Conservation (phyloP, 1,140 invertebrate species). For the Ips typographus region DNA sequence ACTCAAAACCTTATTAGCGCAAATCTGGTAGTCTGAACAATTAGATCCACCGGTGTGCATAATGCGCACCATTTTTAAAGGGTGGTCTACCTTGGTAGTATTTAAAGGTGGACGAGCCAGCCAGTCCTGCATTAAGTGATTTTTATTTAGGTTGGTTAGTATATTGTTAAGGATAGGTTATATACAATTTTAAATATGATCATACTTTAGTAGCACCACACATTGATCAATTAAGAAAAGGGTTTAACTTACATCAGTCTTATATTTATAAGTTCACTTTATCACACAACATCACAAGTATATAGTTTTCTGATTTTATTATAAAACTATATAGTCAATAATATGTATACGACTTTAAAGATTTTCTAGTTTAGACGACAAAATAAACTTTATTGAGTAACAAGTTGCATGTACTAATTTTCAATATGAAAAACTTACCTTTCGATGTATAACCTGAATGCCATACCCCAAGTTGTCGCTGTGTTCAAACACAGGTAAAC, state of each 20-base stretch:
- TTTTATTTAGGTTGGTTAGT: neutral
- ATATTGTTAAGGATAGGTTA: neutral
- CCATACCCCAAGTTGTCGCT: constrained; percentile 25
- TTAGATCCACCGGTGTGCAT: constrained; percentile 52
- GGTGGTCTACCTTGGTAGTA: constrained; percentile 4
- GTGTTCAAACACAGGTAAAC: constrained; percentile 3
- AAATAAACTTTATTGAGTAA: neutral
- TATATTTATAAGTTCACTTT: too few relatives aligned
- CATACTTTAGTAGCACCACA: too few relatives aligned
- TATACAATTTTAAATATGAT: neutral
- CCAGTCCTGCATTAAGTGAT: constrained; percentile 20
- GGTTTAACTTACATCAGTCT: too few relatives aligned
- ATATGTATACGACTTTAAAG: too few relatives aligned
- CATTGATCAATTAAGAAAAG: too few relatives aligned
- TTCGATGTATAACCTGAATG: constrained; percentile 26
- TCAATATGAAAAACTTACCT: constrained; percentile 13
- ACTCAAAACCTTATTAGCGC: constrained; percentile 50
- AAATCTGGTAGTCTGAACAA: constrained; percentile 46
- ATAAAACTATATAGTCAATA: too few relatives aligned
- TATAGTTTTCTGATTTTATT: too few relatives aligned
- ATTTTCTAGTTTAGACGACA: too few relatives aligned
- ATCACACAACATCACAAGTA: too few relatives aligned
- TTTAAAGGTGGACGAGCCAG: constrained; percentile 19
- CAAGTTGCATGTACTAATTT: neutral
- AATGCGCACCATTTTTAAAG: constrained; percentile 48